Conservation (phyloP, 1,140 invertebrate genomes). For the Drosophila nigrodunni region DNA sequence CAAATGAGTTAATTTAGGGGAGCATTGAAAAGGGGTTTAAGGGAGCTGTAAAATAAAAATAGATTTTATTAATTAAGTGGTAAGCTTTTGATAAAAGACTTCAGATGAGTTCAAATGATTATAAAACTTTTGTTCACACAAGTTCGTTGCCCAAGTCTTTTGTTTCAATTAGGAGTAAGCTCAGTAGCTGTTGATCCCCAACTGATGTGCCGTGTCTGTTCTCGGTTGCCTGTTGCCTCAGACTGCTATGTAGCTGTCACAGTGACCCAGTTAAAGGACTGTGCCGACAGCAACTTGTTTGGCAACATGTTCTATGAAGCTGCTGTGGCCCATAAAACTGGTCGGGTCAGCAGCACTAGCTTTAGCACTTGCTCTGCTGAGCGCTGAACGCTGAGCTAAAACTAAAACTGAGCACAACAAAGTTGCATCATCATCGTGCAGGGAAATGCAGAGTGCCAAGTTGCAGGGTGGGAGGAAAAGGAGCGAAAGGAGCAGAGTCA, state of each 20-base stretch:
- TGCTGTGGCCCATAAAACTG: slow-evolving; percentile 42
- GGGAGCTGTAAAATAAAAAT: background rate
- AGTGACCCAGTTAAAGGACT: slow-evolving; percentile 80
- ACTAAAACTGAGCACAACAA: slow-evolving; percentile 14
- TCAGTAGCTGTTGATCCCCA: slow-evolving; percentile 6
- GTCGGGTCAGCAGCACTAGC: slow-evolving; percentile 50
- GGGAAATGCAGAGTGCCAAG: slow-evolving; percentile 28
- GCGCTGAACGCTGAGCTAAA: background rate
- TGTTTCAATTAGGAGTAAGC: slow-evolving; percentile 55
- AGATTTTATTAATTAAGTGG: background rate
- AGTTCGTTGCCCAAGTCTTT: slow-evolving; percentile 71
- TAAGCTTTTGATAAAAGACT: no score
- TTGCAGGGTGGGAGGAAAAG: background rate
- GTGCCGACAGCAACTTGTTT: slow-evolving; percentile 67
- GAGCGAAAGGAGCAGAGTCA: no score
- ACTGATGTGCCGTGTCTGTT: slow-evolving; percentile 4
- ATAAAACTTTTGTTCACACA: background rate
- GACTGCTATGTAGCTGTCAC: slow-evolving; percentile 49
- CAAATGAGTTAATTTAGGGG: no score
- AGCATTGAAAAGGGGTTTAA: no score
- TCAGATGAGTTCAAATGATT: no score
- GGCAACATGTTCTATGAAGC: slow-evolving; percentile 69
- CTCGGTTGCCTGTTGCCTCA: background rate
- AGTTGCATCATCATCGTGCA: slow-evolving; percentile 72
- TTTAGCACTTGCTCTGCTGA: slow-evolving; percentile 42